phyloP scores from a whole-genome alignment of 2,797 vertebrate species.

The Acanthurus tractus region DNA sequence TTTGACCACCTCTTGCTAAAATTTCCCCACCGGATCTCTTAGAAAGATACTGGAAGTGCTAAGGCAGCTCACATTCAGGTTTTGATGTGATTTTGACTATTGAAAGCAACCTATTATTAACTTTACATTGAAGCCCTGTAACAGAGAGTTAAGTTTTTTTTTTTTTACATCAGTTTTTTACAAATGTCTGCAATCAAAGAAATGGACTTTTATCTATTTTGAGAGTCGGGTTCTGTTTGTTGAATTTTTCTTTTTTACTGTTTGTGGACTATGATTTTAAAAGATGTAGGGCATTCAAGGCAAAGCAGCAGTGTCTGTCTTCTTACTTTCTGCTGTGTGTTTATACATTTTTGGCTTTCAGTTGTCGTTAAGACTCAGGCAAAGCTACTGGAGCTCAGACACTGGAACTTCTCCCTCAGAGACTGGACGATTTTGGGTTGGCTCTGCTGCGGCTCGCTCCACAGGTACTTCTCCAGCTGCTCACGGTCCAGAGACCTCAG shows the following conservation, averaged over 20 bases:
- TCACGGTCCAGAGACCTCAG: constrained; percentile 83
- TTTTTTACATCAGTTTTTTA: constrained; percentile 33
- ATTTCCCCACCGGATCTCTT: constrained; percentile 4
- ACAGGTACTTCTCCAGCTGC: constrained; percentile 93
- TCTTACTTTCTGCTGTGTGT: constrained; percentile 45
- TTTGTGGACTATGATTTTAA: constrained; percentile 32
- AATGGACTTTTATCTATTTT: constrained; percentile 26
- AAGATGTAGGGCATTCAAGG: constrained; percentile 35
- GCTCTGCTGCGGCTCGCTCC: constrained; percentile 90
- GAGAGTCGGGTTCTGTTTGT: constrained; percentile 21
- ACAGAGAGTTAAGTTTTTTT: constrained; percentile 42
- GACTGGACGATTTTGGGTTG: constrained; percentile 96
- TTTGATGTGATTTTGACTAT: constrained; percentile 50
- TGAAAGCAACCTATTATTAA: constrained; percentile 32
- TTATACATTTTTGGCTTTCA: constrained; percentile 60
- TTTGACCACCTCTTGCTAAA: constrained; percentile 15
- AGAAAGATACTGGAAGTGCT: constrained; percentile 60
- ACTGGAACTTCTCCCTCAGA: constrained; percentile 96
- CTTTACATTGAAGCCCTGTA: constrained; percentile 54
- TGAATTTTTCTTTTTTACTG: constrained; percentile 28
- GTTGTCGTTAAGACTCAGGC: constrained; percentile 80
- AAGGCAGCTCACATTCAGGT: constrained; percentile 61
- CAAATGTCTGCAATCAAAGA: constrained; percentile 43
- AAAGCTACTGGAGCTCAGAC: constrained; percentile 98
- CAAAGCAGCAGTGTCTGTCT: constrained; percentile 65